A percentile compares a stretch with the other conserved stretches of the same genome.
phyloP scores from a whole-genome alignment of 2,888 invertebrate species.

The Papilio gigon region DNA sequence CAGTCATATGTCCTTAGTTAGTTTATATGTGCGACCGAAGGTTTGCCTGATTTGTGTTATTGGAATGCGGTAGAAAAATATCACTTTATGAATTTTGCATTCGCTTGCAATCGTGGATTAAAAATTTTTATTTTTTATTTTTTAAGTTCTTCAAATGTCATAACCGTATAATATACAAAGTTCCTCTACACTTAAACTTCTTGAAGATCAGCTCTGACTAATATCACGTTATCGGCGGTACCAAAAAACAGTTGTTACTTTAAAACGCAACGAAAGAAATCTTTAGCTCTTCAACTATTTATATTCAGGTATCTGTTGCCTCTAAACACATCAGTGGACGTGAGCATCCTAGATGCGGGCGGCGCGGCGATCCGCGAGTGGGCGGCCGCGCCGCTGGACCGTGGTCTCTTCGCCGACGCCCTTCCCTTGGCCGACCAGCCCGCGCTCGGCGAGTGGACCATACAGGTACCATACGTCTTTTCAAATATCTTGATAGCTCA shows the following conservation, averaged over 20 bases:
- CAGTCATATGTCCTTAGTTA: constrained; percentile 11
- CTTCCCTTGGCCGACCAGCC: constrained; percentile 90
- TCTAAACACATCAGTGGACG: constrained; percentile 66
- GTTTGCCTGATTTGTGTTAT: background rate
- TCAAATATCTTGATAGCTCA: too few relatives aligned
- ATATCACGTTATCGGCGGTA: background rate
- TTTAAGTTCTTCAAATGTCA: too few relatives aligned
- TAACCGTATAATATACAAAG: too few relatives aligned
- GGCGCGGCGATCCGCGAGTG: constrained; percentile 93
- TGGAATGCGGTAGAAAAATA: constrained; percentile 14
- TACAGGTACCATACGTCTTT: constrained; percentile 76
- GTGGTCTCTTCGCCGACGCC: constrained; percentile 90
- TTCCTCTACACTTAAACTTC: too few relatives aligned
- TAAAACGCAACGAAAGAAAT: background rate
- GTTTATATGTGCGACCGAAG: background rate
- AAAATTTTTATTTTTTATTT: background rate
- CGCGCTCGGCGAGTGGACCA: constrained; percentile 93
- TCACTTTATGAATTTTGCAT: too few relatives aligned
- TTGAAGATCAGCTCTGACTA: too few relatives aligned
- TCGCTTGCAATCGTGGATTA: too few relatives aligned
- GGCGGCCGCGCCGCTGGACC: constrained; percentile 84
- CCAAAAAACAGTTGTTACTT: too few relatives aligned
- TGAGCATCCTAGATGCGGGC: constrained; percentile 70
- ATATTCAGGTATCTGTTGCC: constrained; percentile 70
- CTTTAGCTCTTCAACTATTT: background rate